Percentiles rank a stretch among this genome's conserved stretches.
These are phyloP conservation scores for Chionis minor DNA, from an alignment of 2,113 vertebrate genomes.

Conservation along the genomic window DNA sequence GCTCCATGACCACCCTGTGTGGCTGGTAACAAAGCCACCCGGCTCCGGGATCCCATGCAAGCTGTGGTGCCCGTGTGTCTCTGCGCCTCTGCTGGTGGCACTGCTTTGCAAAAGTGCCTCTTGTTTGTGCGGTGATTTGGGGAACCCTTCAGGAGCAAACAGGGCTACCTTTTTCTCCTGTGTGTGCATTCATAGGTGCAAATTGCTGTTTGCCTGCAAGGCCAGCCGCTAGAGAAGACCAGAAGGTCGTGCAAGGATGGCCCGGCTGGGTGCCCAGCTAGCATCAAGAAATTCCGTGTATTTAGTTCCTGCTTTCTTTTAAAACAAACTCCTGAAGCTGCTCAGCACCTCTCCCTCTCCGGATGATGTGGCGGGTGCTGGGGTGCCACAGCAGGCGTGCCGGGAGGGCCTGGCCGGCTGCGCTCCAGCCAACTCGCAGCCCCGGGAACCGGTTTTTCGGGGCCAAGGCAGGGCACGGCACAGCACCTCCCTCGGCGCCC, in stretches of 20 bases:
- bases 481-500: not conserved
- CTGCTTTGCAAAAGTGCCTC: not conserved
- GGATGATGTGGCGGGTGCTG: rapidly evolving
- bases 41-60: rapidly evolving
- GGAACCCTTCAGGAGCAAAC: not conserved
- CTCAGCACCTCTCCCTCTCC: rapidly evolving
- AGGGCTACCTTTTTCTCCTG: too few species aligned
- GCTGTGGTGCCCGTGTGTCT: too few species aligned
- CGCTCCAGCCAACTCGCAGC: rapidly evolving
- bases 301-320: not conserved
- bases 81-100: rapidly evolving
- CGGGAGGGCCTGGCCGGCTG: not conserved
- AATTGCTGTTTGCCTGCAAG: rapidly evolving
- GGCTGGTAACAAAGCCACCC: too few species aligned
- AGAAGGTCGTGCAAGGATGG: rapidly evolving
- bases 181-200: rapidly evolving
- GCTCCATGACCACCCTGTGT: not conserved
- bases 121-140: not conserved
- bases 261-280: not conserved
- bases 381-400: too few species aligned
- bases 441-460: not conserved
- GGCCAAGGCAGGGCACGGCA: not conserved
- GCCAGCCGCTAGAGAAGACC: not conserved
- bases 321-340: not conserved
- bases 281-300: not conserved